A percentile compares a stretch with the other conserved stretches of the same genome.
Conservation (phyloP, 2,797 vertebrate species). For the Acanthurus tractus region DNA sequence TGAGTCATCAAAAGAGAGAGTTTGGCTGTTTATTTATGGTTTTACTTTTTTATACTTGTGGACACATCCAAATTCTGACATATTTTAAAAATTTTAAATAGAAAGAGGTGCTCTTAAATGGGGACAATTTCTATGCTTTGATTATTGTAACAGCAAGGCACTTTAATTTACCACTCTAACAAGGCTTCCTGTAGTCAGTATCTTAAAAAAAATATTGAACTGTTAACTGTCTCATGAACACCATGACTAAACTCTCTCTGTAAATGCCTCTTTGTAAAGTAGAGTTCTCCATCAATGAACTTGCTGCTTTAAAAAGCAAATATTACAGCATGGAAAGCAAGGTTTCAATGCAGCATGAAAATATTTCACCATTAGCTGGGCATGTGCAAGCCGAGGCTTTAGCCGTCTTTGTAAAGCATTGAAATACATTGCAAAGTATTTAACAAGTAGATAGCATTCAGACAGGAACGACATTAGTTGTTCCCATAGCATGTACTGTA, state of each 20-base stretch:
- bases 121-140: slow-evolving; percentile 1
- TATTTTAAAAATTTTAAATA: neutral
- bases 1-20: slow-evolving; percentile 70
- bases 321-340: slow-evolving; percentile 80
- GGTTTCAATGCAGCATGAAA: slow-evolving; percentile 85
- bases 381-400: slow-evolving; percentile 73
- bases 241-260: slow-evolving; percentile 75
- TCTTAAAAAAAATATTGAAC: slow-evolving; percentile 3
- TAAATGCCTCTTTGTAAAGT: slow-evolving; percentile 58
- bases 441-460: slow-evolving; percentile 52
- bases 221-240: slow-evolving; percentile 13
- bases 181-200: slow-evolving; percentile 15
- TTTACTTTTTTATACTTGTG: slow-evolving; percentile 5
- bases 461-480: slow-evolving; percentile 66
- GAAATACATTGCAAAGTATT: slow-evolving; percentile 71
- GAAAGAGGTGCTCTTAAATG: neutral
- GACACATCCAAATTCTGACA: slow-evolving; percentile 9
- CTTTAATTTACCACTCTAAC: slow-evolving; percentile 1
- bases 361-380: slow-evolving; percentile 67
- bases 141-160: neutral
- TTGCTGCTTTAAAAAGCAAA: slow-evolving; percentile 52
- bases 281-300: slow-evolving; percentile 54
- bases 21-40: slow-evolving; percentile 53
- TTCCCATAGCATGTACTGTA: slow-evolving; percentile 75
- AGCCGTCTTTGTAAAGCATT: slow-evolving; percentile 71